Evolutionary conservation across 2,113 vertebrate genomes (phyloP), one percentile per base, ranked within the genome.

Genomic region (Zosterops borbonicus): DNA sequence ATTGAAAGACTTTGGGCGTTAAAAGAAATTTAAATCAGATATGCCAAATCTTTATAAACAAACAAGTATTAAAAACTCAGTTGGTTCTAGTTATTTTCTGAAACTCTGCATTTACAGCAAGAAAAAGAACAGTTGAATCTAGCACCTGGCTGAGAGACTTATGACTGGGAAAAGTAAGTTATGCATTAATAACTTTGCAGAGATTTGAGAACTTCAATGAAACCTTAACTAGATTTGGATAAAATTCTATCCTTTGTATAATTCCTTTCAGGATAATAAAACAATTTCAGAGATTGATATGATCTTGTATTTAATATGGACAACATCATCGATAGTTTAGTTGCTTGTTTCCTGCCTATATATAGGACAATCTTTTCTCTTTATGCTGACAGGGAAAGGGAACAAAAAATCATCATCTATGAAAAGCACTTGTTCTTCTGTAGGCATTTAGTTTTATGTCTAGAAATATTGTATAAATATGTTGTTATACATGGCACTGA

Each of bases 241-340:
- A 82, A 93, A 91, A 83, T 63, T 42, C 55, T 59, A 27, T 87
- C 10, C 6, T 59, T 83, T 59, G 17, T 74, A 56, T 49, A 90
- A 83, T 74, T 67, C 27, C 33, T 91, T 92, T 88, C 67, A 86
- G 68, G 29, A 31, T 87, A 94, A 77, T 81, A 77, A 82, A 88
- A 59, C 2, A 0, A 49, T 77, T 85, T 3, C 56, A 83, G 63
- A 82, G 44, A 65, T 65, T 85, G 6, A 31, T 74, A 73, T 52
- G 16, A 59, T 47, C 35, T 86, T 77, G 19, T 70, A 39, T 50
- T 52, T 31, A 92, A 68, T 64, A 60, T 10, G 49, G 53, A 76
- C 62, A 87, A 35, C 19, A 68, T 76, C 35, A 37, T 7, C 2
- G 33, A 23, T 7, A 52, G 13, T 62, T 87, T 50, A 55, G 22